Evolutionary conservation across 1,140 invertebrate species (phyloP), one percentile per base, ranked within the genome.

Genomic region (Drosophila nasuta): DNA sequence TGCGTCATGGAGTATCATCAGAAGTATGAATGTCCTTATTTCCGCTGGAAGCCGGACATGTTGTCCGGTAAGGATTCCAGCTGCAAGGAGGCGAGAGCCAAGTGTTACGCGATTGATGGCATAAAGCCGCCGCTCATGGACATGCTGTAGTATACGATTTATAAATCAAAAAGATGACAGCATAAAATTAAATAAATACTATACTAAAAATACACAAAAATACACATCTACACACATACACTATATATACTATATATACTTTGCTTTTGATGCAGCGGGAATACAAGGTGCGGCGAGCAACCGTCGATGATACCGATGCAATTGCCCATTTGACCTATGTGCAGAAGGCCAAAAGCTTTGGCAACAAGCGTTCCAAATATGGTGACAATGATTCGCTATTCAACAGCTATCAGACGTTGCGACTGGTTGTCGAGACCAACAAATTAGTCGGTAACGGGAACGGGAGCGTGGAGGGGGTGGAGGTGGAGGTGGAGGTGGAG

Each of bases 21-120:
- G 13, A 87, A 87, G 35, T 35, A 87, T 25, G 60, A 59, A 8
- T 91, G 87, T n/a, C 87, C 87, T 28, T 91, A 91, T n/a, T 91
- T 88, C 43, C 69, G 69, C 5, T 91, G 87, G 87, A 62, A 64
- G 46, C 72, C 78, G 1, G 20, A 1, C n/a, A 5, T 10, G 0
- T 70, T 66, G 30, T 6, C 52, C 0, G 43, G 57, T 1, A 74
- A 48, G 0, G 69, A 64, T 11, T 68, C 60, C 2, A 5, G 15
- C 1, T 79, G 77, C 49, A 41, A 17, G 17, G 35, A 52, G 17
- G 77, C 68, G 0, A 60, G 25, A 10, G 46, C 52, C 6, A 78
- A 83, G 45, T 91, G 87, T 38, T 91, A 91, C 65, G 64, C 5
- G 1, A 67, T 91, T 1, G 87, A 91, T 17, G 87, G 80, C 0